Conservation (phyloP, 2,113 vertebrate genomes). For the Monarcha castaneiventris region DNA sequence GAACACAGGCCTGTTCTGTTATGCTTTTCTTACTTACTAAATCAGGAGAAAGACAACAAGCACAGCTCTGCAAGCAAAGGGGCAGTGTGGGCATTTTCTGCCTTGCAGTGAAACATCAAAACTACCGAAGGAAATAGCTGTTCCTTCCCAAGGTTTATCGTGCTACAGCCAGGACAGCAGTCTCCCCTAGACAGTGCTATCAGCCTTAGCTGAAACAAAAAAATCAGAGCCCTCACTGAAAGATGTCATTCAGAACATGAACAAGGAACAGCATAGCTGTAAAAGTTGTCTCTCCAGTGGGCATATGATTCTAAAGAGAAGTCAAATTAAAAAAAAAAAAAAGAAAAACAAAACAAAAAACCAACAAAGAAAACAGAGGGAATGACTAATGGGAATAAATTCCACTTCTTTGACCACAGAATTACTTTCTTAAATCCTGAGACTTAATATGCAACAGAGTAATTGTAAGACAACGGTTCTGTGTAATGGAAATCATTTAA, state of each 20-base stretch:
- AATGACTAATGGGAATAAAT: not conserved
- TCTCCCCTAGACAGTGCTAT: not conserved
- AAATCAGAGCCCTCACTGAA: not conserved
- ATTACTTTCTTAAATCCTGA: not conserved
- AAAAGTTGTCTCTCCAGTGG: not conserved
- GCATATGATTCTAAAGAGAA: not conserved
- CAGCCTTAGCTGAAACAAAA: not conserved
- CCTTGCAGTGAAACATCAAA: not conserved
- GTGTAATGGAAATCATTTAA: not conserved
- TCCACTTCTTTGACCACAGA: not conserved
- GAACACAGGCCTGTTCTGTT: not conserved
- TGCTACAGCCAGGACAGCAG: not conserved
- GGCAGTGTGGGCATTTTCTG: not conserved
- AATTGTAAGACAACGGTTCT: not conserved
- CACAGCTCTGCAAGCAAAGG: not conserved
- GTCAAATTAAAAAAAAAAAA: not conserved
- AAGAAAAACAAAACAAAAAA: not conserved
- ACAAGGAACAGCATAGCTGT: not conserved
- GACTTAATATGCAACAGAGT: not conserved
- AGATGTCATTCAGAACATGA: not conserved
- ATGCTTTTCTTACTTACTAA: not conserved
- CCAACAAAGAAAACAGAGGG: not conserved
- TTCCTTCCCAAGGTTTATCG: not conserved
- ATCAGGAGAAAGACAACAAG: not conserved
- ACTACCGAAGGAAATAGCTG: not conserved